Evolutionary conservation across 2,113 vertebrate genomes (phyloP), one percentile per base, ranked within the genome.

Genomic region (Carassius carassius): DNA sequence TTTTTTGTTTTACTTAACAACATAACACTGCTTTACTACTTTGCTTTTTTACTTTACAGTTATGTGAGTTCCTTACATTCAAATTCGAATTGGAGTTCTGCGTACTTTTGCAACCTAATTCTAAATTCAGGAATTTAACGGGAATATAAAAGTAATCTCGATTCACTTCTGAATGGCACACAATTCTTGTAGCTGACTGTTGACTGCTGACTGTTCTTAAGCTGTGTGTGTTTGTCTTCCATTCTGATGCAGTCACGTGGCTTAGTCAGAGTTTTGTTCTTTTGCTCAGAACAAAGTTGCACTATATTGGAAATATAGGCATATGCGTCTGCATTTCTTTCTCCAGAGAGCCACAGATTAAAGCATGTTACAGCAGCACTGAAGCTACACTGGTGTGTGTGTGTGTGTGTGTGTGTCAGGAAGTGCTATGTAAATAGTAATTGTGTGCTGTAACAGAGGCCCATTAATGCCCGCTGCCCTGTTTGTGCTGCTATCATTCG

Each of bases 401-500:
- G 35, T 85, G 35, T 35, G 35, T 63, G 35, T 37, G 35, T 63
- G 17, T 70, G 67, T 70, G 35, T 85, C 65, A 78, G 79, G 77
- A 85, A 88, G 80, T 74, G 75, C 49, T 23, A 60, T 82, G 84
- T 88, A 88, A 88, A 88, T 81, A 86, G 79, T 81, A 65, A 72
- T 73, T 70, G 35, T 77, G 81, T 25, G 51, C 58, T 80, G 70
- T 85, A 83, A 77, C 47, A 73, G 32, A 37, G 81, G 41, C 76
- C 87, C 81, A 69, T 88, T 86, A 88, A 86, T 83, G 84, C 81
- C 47, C 58, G 60, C 41, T 49, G 63, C 70, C 58, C 65, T 84
- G 87, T 86, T 86, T 81, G 81, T 84, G 81, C 70, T 84, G 81
- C 84, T 84, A 81, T 86, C 84, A 84, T 86, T 85, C 76, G 77